phyloP scores from a whole-genome alignment of 2,113 vertebrate genomes.

The Lonchura striata region DNA sequence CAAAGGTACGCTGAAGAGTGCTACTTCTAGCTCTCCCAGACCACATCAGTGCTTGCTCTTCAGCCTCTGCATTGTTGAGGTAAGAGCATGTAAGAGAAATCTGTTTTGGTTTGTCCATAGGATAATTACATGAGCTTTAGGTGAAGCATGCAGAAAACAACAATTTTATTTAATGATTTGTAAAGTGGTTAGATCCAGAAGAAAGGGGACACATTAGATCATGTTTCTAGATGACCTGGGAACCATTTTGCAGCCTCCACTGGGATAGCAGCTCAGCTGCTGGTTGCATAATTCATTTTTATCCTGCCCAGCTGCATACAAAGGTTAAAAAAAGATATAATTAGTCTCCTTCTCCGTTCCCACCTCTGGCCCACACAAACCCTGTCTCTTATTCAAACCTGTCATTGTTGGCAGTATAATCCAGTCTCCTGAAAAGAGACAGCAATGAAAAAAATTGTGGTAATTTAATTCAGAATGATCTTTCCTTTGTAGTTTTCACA shows the following conservation, averaged over 20 bases:
- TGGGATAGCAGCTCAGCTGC: background rate
- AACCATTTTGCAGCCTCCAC: background rate
- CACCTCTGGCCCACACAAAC: constrained; percentile 50
- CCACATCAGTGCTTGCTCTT: background rate
- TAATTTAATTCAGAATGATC: constrained; percentile 67
- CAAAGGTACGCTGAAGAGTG: background rate
- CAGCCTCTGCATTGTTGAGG: background rate
- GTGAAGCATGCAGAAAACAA: background rate
- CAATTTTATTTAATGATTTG: background rate
- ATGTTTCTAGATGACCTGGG: background rate
- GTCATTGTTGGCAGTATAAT: constrained; percentile 47
- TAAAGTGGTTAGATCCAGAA: background rate
- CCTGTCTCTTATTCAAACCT: constrained; percentile 55
- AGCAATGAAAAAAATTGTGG: constrained; percentile 64
- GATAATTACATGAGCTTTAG: background rate
- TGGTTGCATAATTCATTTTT: constrained; percentile 29
- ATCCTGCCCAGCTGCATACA: constrained; percentile 41
- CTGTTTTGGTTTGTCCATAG: background rate
- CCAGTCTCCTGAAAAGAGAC: constrained; percentile 43
- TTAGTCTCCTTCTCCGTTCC: constrained; percentile 32
- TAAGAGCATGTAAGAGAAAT: background rate
- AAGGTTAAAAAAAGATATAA: constrained; percentile 62
- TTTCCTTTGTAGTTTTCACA: constrained; percentile 56
- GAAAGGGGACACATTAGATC: background rate
- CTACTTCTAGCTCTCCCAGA: background rate